Base-by-base conservation (phyloP, 1,140 invertebrate genomes). In the Leptinotarsa undecemlineata region DNA sequence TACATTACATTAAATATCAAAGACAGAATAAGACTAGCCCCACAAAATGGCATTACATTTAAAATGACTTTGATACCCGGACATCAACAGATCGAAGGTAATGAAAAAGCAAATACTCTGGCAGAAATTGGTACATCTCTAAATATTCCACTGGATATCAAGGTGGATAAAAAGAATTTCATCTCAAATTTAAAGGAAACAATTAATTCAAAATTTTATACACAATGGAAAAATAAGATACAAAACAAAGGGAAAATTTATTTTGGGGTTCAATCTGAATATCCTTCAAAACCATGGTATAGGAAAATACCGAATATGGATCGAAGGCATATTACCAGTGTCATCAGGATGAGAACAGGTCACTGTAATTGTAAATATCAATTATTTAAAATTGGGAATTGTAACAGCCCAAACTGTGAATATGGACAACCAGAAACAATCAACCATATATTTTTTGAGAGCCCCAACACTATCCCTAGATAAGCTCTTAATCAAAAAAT, bases 31-130 rank as follows among this genome's bases (percentile, higher is more conserved):
- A n/a, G 48, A 23, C 4, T 26, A 42, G 48, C 67, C 2, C 21
- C 21, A 5, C 11, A 62, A 47, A 70, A 70, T 17, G 21, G 2
- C 3, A 26, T 48, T 21, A 48, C 69, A 19, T 61, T 74, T 8
- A 48, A 42, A 48, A 11, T 74, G 14, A 26, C 68, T 6, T 74
- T 68, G 73, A 64, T 70, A 33, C 63, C 73, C 19, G 73, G 66
- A 26, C 73, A 74, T 42, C 33, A 47, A 48, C 23, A 21, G 8
- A 73, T 73, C 13, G 15, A 26, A 14, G 62, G 62, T 19, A 67
- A 67, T 48, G 61, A 33, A 67, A 33, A 21, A n/a, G 72, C 47
- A 1, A 63, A 73, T 17, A 21, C 15, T 26, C 33, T 73, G 13
- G 64, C 63, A 3, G 68, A 73, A 26, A 67, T 73, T 13, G 72